Conservation (phyloP, 2,797 vertebrate genomes). For the Rhabdomys pumilio region DNA sequence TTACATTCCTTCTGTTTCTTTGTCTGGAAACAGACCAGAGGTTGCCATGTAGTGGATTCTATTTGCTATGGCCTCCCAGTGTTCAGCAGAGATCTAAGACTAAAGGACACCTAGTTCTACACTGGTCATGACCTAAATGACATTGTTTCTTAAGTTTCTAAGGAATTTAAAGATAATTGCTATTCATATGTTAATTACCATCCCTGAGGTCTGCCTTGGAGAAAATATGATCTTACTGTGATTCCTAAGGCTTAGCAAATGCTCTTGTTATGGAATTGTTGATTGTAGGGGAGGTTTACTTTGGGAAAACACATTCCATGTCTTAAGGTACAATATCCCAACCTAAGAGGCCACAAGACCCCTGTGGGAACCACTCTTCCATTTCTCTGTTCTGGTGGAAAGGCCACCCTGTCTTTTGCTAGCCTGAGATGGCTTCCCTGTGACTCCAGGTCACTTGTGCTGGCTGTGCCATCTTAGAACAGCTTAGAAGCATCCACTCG, state of each 20-base stretch:
- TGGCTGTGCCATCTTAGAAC: conserved; percentile 36
- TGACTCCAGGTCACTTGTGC: conserved; percentile 11
- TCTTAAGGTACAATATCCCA: not conserved
- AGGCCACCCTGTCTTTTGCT: conserved; percentile 19
- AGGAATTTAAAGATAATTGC: conserved; percentile 45
- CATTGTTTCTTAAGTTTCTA: conserved; percentile 27
- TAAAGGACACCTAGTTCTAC: not conserved
- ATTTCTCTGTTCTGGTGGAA: not conserved
- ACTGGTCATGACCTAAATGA: conserved; percentile 6
- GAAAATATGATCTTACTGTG: not conserved
- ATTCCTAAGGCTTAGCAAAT: not conserved
- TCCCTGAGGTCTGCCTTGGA: not conserved
- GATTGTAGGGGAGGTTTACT: conserved; percentile 49
- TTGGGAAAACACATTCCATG: not conserved
- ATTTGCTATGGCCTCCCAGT: not conserved
- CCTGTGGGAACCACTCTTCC: not conserved
- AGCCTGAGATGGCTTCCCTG: conserved; percentile 7
- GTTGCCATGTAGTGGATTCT: not conserved
- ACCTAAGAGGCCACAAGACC: not conserved
- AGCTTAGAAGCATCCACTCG: conserved; percentile 38
- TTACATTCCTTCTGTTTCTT: conserved; percentile 51
- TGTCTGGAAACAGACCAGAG: not conserved
- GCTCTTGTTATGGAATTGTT: conserved; percentile 14
- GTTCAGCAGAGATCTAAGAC: not conserved
- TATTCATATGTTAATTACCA: conserved; percentile 39